Evolutionary conservation across 2,113 vertebrate species (phyloP).

Genomic region (Corythornis cristatus): DNA sequence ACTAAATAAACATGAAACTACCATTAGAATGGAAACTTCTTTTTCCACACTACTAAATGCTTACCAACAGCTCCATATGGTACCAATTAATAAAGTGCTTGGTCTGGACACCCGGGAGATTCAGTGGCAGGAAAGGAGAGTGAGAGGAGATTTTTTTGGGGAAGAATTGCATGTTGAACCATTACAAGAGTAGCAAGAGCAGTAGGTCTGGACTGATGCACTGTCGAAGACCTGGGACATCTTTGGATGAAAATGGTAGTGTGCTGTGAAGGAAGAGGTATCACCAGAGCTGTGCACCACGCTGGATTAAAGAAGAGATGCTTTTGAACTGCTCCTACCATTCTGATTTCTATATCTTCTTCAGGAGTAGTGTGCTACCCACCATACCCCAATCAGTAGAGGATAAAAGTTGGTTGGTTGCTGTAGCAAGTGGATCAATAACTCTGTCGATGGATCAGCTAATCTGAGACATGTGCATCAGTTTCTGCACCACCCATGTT

Average conservation of each 20-base stretch:
- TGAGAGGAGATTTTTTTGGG: neutral
- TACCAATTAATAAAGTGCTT: neutral
- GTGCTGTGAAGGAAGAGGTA: neutral
- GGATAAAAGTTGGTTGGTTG: neutral
- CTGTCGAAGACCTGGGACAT: neutral
- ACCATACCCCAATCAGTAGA: neutral
- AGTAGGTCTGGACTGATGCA: neutral
- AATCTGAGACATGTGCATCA: neutral
- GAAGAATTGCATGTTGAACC: neutral
- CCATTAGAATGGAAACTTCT: neutral
- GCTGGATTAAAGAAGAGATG: neutral
- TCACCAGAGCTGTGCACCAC: neutral
- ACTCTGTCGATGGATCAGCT: neutral
- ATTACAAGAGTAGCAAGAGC: neutral
- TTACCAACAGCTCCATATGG: neutral
- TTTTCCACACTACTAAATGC: neutral
- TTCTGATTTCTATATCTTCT: neutral
- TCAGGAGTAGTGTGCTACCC: neutral
- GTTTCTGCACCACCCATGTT: neutral
- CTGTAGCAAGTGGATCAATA: neutral
- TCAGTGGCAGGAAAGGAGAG: neutral
- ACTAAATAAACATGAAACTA: neutral
- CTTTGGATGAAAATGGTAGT: neutral
- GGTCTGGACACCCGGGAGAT: neutral
- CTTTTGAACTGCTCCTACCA: neutral